Evolutionary conservation across 2,113 vertebrate species (phyloP), one percentile per base, ranked within the genome.

Genomic region (Eulemur macaco): DNA sequence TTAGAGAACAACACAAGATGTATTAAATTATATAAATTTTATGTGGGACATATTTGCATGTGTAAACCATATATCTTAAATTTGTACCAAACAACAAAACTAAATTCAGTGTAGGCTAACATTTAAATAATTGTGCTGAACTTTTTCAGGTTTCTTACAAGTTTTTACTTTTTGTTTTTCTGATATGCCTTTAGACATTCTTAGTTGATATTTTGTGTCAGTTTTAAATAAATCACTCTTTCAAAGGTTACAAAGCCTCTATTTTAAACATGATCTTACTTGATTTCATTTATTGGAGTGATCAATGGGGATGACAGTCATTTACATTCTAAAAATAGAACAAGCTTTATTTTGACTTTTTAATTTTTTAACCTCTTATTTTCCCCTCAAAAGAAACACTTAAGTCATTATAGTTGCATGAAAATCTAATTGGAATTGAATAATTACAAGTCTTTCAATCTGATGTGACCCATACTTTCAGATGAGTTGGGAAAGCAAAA

Each of bases 141-240:
- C 11, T 47, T 74, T 89, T 47, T 29, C 12, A 74, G 14, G 23
- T 52, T 68, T 95, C 20, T 93, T 47, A 39, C 56, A 27, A 66
- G 27, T 66, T 89, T 93, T 58, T 56, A 54, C 29, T 63, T 95
- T 86, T 91, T 45, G 29, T 80, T 95, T 90, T n/a, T 93, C 18
- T 92, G 50, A 66, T 81, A 77, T 31, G 1, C 4, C 56, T 85
- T 92, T 86, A 50, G 23, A 54, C 27, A 64, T 50, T 92, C 29
- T 86, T 76, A 71, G 68, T 94, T 89, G 66, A 89, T 56, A 47
- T 60, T 60, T 89, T 86, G 29, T 85, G 1, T 64, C 12, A 50
- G 18, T 66, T 97, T 97, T 42, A 94, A 81, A 74, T 63, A 88
- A 54, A 82, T 9, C 37, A 37, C 1, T 73, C 37, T 85, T 9